phyloP scores from a whole-genome alignment of 2,888 invertebrate genomes.

The Stenodema calcarata region DNA sequence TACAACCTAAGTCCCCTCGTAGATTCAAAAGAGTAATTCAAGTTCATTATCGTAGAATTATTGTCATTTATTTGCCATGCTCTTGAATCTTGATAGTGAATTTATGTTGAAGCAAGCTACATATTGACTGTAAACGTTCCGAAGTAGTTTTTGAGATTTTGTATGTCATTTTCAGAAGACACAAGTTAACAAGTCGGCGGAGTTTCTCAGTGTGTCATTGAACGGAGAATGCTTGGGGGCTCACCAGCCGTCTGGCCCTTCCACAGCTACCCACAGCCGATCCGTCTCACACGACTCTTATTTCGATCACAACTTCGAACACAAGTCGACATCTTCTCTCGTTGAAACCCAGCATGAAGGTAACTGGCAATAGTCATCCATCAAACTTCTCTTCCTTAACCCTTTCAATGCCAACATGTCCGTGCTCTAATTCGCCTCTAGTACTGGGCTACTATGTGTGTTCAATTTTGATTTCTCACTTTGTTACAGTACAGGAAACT shows the following conservation, averaged over 20 bases:
- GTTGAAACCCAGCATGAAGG: conserved; percentile 54
- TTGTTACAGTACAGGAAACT: too few relatives aligned
- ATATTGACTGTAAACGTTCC: too few relatives aligned
- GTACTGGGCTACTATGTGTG: too few relatives aligned
- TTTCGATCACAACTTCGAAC: conserved; percentile 73
- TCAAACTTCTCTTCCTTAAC: not conserved
- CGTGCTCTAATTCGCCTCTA: too few relatives aligned
- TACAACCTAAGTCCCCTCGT: conserved; percentile 48
- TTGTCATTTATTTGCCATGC: too few relatives aligned
- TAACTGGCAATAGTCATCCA: not conserved
- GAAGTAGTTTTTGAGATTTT: too few relatives aligned
- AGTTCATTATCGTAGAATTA: too few relatives aligned
- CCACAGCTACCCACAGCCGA: conserved; percentile 60
- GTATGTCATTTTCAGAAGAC: conserved; percentile 48
- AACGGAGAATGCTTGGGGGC: conserved; percentile 4
- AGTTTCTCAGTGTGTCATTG: conserved; percentile 64
- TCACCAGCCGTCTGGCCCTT: conserved; percentile 15
- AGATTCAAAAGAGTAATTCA: conserved; percentile 49
- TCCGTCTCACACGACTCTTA: conserved; percentile 94
- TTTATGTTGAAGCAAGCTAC: not conserved
- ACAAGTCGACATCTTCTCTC: conserved; percentile 53
- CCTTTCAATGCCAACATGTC: not conserved
- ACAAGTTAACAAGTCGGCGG: conserved; percentile 72
- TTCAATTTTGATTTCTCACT: too few relatives aligned
- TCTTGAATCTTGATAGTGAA: too few relatives aligned